These are phyloP conservation scores for Blastobasis lacticolella DNA, from an alignment of 2,888 invertebrate genomes.

Conservation along the genomic window DNA sequence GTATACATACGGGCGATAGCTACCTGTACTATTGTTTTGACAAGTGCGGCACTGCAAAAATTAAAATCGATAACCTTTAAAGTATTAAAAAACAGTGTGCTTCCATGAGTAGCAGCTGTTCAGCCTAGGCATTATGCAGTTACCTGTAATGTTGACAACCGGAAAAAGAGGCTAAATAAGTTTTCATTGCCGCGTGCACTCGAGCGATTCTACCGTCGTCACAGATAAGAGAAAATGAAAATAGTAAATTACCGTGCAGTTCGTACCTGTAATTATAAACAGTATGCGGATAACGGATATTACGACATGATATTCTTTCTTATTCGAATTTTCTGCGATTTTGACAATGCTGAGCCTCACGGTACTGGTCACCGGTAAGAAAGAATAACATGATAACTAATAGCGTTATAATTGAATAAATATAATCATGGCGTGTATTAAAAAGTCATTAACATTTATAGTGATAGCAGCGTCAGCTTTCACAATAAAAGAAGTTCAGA, in stretches of 20 bases:
- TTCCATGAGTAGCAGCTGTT: too few relatives aligned
- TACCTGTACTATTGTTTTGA: too few relatives aligned
- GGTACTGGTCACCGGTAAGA: constrained; percentile 28
- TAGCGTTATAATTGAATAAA: neutral
- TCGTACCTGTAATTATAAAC: constrained; percentile 11
- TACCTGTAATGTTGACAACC: too few relatives aligned
- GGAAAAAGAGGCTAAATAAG: too few relatives aligned
- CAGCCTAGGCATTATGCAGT: too few relatives aligned
- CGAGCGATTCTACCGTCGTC: neutral
- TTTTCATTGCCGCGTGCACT: too few relatives aligned
- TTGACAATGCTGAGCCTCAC: constrained; percentile 33
- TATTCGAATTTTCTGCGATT: constrained; percentile 18
- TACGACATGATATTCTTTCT: constrained; percentile 28
- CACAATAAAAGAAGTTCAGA: constrained; percentile 4
- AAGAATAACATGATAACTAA: neutral
- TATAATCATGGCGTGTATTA: too few relatives aligned
- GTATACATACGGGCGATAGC: too few relatives aligned
- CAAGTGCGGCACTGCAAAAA: too few relatives aligned
- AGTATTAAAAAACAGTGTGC: too few relatives aligned
- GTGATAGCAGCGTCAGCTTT: constrained; percentile 10
- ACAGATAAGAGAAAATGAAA: constrained; percentile 56
- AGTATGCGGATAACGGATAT: constrained; percentile 12
- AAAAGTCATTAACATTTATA: constrained; percentile 1
- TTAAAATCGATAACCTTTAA: too few relatives aligned
- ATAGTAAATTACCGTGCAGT: constrained; percentile 50